A percentile compares a stretch with the other conserved stretches of the same genome.
Conservation (phyloP, 2,888 invertebrate genomes). For the Zootermopsis nevadensis region DNA sequence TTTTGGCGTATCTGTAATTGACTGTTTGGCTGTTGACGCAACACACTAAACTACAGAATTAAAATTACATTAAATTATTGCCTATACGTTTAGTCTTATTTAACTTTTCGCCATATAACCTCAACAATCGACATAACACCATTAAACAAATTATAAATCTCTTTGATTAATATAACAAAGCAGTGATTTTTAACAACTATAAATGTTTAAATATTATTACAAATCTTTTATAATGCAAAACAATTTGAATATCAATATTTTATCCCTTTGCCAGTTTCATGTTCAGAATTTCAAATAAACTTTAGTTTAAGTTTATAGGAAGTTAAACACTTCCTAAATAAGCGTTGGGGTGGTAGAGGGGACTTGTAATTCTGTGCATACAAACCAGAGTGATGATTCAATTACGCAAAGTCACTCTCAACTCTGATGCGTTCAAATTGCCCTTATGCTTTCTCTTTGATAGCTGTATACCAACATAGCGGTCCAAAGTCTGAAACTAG, state of each 20-base stretch:
- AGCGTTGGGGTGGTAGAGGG: not conserved
- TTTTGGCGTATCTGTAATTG: no score
- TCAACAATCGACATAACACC: no score
- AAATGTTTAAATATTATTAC: no score
- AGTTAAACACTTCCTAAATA: conserved; percentile 16
- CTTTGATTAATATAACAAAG: no score
- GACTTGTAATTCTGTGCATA: not conserved
- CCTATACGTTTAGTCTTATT: no score
- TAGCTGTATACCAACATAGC: conserved; percentile 21
- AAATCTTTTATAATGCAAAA: no score
- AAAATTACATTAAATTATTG: no score
- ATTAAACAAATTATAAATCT: no score
- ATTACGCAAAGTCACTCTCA: conserved; percentile 5
- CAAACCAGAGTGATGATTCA: conserved; percentile 20
- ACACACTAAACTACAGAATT: no score
- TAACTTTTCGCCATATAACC: no score
- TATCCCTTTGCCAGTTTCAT: not conserved
- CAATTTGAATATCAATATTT: not conserved
- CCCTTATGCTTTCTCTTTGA: conserved; percentile 26
- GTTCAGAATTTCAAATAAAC: not conserved
- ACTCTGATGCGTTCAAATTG: conserved; percentile 11
- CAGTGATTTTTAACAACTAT: no score
- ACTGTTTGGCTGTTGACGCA: no score
- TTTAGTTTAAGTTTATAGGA: not conserved
- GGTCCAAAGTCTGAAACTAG: conserved; percentile 15